These are phyloP conservation scores for Periophthalmus modestus DNA, from an alignment of 2,113 vertebrate species.

Conservation along the genomic window DNA sequence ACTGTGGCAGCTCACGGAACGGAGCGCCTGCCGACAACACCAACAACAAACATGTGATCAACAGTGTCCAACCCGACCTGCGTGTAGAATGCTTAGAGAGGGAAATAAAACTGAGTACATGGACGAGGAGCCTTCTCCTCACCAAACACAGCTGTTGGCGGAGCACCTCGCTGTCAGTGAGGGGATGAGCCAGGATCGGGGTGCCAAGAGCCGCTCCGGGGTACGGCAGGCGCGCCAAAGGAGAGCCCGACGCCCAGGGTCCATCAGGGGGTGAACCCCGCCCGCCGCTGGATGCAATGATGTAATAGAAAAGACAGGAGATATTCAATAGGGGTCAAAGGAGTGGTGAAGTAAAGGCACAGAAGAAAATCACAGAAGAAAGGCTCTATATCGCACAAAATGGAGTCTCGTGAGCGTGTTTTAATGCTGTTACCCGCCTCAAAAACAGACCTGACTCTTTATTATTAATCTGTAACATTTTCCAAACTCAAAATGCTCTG, in stretches of 20 bases:
- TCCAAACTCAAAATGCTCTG: too few relatives aligned
- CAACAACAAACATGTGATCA: slow-evolving; percentile 24
- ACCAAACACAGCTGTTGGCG: slow-evolving; percentile 99
- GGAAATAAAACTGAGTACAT: slow-evolving; percentile 71
- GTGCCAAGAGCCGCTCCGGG: slow-evolving; percentile 92
- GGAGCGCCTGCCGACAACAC: slow-evolving; percentile 81
- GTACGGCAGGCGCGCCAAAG: slow-evolving; percentile 95
- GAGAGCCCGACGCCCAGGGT: slow-evolving; percentile 95
- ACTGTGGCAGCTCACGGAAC: slow-evolving; percentile 93
- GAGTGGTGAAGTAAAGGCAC: slow-evolving; percentile 15
- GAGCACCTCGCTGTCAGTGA: slow-evolving; percentile 98
- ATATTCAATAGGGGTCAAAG: slow-evolving; percentile 74
- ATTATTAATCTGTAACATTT: too few relatives aligned
- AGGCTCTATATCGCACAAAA: too few relatives aligned
- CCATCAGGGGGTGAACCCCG: slow-evolving; percentile 97
- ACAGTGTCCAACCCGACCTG: slow-evolving; percentile 26
- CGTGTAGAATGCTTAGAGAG: slow-evolving; percentile 54
- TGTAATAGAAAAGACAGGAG: slow-evolving; percentile 77
- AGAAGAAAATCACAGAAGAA: not conserved
- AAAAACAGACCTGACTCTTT: too few relatives aligned
- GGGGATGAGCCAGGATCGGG: slow-evolving; percentile 94
- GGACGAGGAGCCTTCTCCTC: slow-evolving; percentile 78
- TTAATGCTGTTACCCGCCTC: too few relatives aligned
- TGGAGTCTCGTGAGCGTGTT: too few relatives aligned
- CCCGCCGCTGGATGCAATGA: slow-evolving; percentile 87